phyloP scores from a whole-genome alignment of 2,888 invertebrate species.

The Caenorhabditis sp. region DNA sequence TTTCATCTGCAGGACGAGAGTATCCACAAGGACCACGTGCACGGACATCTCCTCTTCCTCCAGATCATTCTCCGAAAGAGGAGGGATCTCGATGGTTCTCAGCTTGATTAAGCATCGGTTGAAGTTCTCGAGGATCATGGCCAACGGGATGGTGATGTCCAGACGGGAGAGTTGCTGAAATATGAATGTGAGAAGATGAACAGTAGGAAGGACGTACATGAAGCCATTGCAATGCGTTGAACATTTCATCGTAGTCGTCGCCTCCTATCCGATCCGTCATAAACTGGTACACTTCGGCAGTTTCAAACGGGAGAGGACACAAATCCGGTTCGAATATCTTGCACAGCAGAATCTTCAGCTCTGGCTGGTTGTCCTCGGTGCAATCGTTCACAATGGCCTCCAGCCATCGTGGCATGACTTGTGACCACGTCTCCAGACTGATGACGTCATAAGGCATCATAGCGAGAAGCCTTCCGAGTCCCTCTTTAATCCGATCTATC shows the following conservation, averaged over 20 bases:
- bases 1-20: slow-evolving; percentile 93
- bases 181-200: neutral
- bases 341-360: slow-evolving; percentile 88
- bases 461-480: slow-evolving; percentile 84
- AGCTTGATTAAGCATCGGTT: slow-evolving; percentile 61
- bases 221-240: slow-evolving; percentile 81
- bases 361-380: slow-evolving; percentile 83
- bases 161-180: slow-evolving; percentile 81
- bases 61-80: slow-evolving; percentile 68
- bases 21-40: slow-evolving; percentile 95
- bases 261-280: slow-evolving; percentile 87
- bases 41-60: slow-evolving; percentile 80
- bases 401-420: slow-evolving; percentile 98
- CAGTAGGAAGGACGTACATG: slow-evolving; percentile 71
- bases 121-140: slow-evolving; percentile 80
- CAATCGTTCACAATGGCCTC: slow-evolving; percentile 61
- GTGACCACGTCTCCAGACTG: slow-evolving; percentile 88
- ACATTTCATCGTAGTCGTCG: slow-evolving; percentile 80
- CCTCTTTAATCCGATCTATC: slow-evolving; percentile 92
- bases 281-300: slow-evolving; percentile 95
- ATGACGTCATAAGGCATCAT: slow-evolving; percentile 97
- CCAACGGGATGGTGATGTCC: slow-evolving; percentile 81
- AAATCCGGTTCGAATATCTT: slow-evolving; percentile 97
- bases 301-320: slow-evolving; percentile 93
- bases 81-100: slow-evolving; percentile 60